phyloP scores from a whole-genome alignment of 2,113 vertebrate genomes.

The Dromas ardeola region DNA sequence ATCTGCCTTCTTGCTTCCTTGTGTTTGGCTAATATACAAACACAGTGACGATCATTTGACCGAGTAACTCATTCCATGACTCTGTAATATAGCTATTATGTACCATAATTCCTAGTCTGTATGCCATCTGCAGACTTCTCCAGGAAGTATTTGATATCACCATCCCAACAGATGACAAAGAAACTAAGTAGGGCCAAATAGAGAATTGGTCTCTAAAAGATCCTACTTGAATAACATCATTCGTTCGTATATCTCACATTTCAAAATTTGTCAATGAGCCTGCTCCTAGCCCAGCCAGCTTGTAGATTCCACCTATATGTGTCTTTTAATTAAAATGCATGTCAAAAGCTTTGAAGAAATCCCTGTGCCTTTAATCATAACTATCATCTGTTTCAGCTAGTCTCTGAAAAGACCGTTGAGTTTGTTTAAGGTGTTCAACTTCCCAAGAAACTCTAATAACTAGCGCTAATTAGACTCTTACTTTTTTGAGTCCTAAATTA shows the following conservation, averaged over 20 bases:
- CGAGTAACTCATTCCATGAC: not conserved
- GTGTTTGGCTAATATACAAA: not conserved
- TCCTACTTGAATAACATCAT: not conserved
- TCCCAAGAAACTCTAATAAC: not conserved
- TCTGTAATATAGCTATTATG: not conserved
- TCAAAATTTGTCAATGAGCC: not conserved
- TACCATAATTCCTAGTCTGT: not conserved
- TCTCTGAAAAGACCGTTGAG: not conserved
- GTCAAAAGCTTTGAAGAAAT: not conserved
- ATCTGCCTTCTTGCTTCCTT: not conserved
- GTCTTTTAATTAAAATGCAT: not conserved
- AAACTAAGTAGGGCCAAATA: not conserved
- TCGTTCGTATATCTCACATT: not conserved
- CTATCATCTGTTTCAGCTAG: not conserved
- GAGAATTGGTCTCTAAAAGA: not conserved
- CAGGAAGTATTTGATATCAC: not conserved
- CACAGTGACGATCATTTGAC: not conserved
- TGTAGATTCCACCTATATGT: not conserved
- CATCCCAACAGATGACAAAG: not conserved
- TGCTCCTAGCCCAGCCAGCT: not conserved
- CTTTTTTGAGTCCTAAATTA: not conserved
- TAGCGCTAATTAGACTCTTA: not conserved
- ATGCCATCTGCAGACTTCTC: not conserved
- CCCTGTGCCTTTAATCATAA: not conserved
- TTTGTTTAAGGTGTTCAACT: not conserved